phyloP scores from a whole-genome alignment of 1,140 invertebrate species.

The Atta texana region DNA sequence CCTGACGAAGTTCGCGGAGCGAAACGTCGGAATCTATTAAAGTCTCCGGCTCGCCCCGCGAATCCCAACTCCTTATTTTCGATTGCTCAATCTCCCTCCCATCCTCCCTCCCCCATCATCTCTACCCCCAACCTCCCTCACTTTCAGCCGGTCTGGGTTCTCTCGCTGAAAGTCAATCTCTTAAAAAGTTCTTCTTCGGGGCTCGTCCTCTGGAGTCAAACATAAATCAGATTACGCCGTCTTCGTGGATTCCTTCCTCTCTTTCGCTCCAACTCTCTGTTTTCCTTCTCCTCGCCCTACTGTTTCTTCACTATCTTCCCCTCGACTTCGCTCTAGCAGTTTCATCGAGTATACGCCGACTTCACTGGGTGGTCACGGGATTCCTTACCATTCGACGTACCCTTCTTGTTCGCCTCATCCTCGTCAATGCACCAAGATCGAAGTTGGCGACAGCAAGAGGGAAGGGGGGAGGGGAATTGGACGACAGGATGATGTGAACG shows the following conservation, averaged over 20 bases:
- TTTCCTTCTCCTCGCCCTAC: neutral
- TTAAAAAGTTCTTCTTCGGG: constrained; percentile 80
- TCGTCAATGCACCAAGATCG: constrained; percentile 15
- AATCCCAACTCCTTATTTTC: constrained; percentile 73
- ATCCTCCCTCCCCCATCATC: neutral
- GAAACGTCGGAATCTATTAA: constrained; percentile 81
- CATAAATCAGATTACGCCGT: constrained; percentile 82
- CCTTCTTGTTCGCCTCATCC: constrained; percentile 23
- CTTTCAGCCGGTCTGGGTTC: constrained; percentile 42
- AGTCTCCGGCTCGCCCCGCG: constrained; percentile 64
- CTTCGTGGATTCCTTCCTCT: constrained; percentile 27
- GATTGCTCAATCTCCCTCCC: constrained; percentile 63
- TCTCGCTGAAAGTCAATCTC: constrained; percentile 81
- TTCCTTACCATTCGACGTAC: neutral
- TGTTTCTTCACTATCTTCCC: neutral
- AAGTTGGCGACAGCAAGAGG: constrained; percentile 13
- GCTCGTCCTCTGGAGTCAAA: constrained; percentile 78
- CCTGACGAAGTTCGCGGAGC: constrained; percentile 67
- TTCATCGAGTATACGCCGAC: constrained; percentile 13
- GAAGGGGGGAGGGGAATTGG: neutral
- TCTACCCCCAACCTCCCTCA: neutral
- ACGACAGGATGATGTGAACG: constrained; percentile 17
- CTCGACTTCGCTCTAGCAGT: constrained; percentile 22
- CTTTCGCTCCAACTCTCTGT: neutral
- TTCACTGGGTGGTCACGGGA: neutral